phyloP scores from a whole-genome alignment of 2,113 vertebrate genomes.

The Plecturocebus donacophilus region DNA sequence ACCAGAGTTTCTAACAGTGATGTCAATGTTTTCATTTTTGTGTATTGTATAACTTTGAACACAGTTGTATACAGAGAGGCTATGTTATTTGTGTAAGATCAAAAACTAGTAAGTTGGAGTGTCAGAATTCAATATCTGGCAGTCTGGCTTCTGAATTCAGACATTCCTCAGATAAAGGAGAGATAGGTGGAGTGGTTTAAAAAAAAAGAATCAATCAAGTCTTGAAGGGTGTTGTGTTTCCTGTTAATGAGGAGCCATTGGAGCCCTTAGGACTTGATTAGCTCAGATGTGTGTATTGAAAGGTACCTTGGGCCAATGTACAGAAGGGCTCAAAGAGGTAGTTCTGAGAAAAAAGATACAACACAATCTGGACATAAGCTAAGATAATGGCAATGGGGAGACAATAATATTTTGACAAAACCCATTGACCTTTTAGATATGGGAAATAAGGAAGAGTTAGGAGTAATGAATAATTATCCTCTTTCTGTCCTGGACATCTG shows the following conservation, averaged over 20 bases:
- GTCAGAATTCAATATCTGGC: background rate
- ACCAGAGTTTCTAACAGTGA: background rate
- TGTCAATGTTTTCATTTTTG: background rate
- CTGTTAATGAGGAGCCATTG: background rate
- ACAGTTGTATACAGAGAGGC: background rate
- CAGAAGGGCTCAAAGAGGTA: background rate
- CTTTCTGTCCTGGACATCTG: background rate
- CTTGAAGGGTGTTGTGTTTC: background rate
- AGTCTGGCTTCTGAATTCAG: background rate
- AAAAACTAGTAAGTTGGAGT: background rate
- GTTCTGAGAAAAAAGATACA: background rate
- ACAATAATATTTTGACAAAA: conserved; percentile 21
- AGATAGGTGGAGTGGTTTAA: background rate
- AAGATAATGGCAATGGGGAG: background rate
- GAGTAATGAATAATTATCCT: background rate
- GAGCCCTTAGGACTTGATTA: background rate
- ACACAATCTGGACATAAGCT: background rate
- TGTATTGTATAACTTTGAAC: background rate
- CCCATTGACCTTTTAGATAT: background rate
- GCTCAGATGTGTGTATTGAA: background rate
- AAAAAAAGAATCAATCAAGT: background rate
- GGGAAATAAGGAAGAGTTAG: background rate
- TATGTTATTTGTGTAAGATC: background rate
- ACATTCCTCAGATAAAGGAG: background rate
- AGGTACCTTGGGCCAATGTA: background rate